These are phyloP conservation scores for Dunckerocampus dactyliophorus DNA, from an alignment of 2,113 vertebrate genomes.

Conservation along the genomic window DNA sequence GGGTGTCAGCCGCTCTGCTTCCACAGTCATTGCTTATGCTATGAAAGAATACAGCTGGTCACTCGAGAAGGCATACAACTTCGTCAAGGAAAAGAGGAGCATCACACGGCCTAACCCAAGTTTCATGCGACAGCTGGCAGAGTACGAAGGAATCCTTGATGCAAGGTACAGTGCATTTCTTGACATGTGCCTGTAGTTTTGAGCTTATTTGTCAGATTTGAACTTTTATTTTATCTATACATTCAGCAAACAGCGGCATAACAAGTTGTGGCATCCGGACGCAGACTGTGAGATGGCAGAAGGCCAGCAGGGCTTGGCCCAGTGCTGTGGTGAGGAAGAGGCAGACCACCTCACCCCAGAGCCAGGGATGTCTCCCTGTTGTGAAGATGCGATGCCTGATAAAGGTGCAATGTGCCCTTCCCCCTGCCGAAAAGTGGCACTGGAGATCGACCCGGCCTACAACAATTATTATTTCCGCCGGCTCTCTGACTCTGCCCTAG, in stretches of 20 bases:
- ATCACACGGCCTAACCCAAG: slow-evolving; percentile 86
- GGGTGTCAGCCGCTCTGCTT: slow-evolving; percentile 94
- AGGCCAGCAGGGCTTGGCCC: slow-evolving; percentile 50
- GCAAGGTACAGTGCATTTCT: slow-evolving; percentile 76
- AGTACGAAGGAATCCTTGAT: slow-evolving; percentile 95
- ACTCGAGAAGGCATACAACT: slow-evolving; percentile 89
- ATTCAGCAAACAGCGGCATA: slow-evolving; percentile 92
- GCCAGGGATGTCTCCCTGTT: slow-evolving; percentile 62
- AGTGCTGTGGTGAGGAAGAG: slow-evolving; percentile 59
- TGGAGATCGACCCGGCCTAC: slow-evolving; percentile 73
- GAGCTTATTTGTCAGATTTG: not conserved
- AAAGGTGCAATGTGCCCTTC: slow-evolving; percentile 54
- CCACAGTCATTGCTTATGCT: slow-evolving; percentile 93
- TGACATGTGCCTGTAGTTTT: not conserved
- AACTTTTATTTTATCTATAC: slow-evolving; percentile 6
- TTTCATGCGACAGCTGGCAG: slow-evolving; percentile 94
- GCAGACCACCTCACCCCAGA: slow-evolving; percentile 53
- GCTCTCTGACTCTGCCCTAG: slow-evolving; percentile 83
- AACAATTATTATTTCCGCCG: slow-evolving; percentile 84
- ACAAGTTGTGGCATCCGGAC: slow-evolving; percentile 93
- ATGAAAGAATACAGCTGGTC: slow-evolving; percentile 98
- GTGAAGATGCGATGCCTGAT: slow-evolving; percentile 55
- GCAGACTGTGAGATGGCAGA: slow-evolving; percentile 68
- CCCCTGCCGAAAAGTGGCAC: slow-evolving; percentile 51
- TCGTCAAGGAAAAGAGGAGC: slow-evolving; percentile 91